Conservation (phyloP, 35 echinoderm and acorn worm genomes). For the Ophioderma brevispina region DNA sequence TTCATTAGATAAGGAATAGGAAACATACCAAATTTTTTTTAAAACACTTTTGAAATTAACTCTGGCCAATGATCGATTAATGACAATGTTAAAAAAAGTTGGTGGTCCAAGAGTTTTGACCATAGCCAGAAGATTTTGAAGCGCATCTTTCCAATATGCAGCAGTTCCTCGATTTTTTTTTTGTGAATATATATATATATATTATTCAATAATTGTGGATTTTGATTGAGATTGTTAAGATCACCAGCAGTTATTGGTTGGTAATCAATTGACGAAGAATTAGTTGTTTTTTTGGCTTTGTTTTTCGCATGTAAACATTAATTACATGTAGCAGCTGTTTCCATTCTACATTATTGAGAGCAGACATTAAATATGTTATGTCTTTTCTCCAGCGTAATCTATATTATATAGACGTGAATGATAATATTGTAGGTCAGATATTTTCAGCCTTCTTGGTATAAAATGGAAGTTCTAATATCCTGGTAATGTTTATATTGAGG, state of each 20-base stretch:
- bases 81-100: not conserved
- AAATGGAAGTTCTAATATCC: too few species aligned
- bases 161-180: not conserved
- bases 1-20: too few species aligned
- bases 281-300: not conserved
- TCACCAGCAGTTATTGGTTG: not conserved
- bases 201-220: not conserved
- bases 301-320: not conserved
- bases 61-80: not conserved
- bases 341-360: not conserved
- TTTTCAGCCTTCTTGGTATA: too few species aligned
- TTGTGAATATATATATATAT: not conserved
- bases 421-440: not conserved
- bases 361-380: not conserved
- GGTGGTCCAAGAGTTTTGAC: not conserved
- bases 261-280: not conserved
- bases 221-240: not conserved
- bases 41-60: too few species aligned
- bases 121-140: not conserved
- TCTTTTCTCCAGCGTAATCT: not conserved
- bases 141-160: slow-evolving; percentile 9
- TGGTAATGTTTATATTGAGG: too few species aligned
- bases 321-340: not conserved
- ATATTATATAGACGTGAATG: not conserved
- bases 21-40: too few species aligned